These are phyloP conservation scores for Erythrocercus mccallii DNA, from an alignment of 2,113 vertebrate genomes.

Conservation along the genomic window DNA sequence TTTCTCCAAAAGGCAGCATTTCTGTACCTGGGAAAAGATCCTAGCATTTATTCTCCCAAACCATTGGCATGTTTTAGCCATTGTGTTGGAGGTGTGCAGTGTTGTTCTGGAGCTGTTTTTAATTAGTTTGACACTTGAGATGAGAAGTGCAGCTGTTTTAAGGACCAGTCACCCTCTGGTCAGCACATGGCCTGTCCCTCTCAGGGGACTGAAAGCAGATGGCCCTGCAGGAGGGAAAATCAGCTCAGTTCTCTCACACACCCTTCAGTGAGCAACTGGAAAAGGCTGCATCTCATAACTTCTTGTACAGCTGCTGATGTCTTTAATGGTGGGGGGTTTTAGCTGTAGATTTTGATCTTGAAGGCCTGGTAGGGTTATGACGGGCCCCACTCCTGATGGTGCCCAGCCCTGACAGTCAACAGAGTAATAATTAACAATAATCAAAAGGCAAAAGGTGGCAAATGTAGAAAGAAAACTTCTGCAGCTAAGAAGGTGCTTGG, in stretches of 20 bases:
- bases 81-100: not conserved
- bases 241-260: not conserved
- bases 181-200: not conserved
- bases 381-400: not conserved
- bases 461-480: not conserved
- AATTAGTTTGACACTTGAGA: not conserved
- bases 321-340: not conserved
- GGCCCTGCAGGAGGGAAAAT: not conserved
- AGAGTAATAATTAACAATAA: not conserved
- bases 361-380: not conserved
- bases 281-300: not conserved
- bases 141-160: not conserved
- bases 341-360: not conserved
- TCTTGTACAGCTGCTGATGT: not conserved
- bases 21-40: not conserved
- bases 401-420: not conserved
- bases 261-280: not conserved
- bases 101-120: not conserved
- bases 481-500: not conserved
- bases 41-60: not conserved
- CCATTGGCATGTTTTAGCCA: not conserved
- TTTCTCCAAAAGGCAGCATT: not conserved
- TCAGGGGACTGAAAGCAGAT: not conserved
- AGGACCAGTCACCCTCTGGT: not conserved
- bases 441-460: not conserved